Evolutionary conservation across 2,888 invertebrate species (phyloP), one percentile per base, ranked within the genome.

Genomic region (Isotomurus palustris): DNA sequence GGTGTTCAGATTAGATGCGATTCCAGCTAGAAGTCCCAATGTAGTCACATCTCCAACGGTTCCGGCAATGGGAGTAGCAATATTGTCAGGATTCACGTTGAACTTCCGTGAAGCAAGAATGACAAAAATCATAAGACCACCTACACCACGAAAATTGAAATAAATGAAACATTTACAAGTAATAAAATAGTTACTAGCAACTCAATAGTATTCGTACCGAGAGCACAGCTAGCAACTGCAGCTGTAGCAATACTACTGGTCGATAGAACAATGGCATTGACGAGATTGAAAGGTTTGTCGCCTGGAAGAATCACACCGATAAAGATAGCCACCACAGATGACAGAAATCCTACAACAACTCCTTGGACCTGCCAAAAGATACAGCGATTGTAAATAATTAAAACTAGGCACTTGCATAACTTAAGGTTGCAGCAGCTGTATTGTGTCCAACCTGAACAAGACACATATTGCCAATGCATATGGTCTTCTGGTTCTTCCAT

Each of bases 41-140:
- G 87, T 87, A 1, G 84, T 85, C 48, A 88, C 81, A 74, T 89
- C 88, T 14, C 88, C 88, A 48, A 88, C 78, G 73, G 85, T 85
- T n/a, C 87, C 87, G 19, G 88, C 88, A 58, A 88, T 84, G 6
- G 88, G 88, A 2, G 87, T 82, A 81, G 74, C 82, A 2, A 65
- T 53, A 28, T 62, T 65, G 50, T 62, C 65, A 48, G 92, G 92
- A 77, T 93, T 91, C 65, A 92, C 85, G 72, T 86, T 82, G 73
- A 85, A 81, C 72, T 83, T 80, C 50, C 84, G 80, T 2, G 87
- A 85, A 58, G 83, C 75, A 24, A 87, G 78, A 59, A 88, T 84
- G 25, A 88, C 87, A 43, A 80, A 81, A 19, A 85, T 83, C 76
- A 88, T 88, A 58, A 87, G 80, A 45, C 83, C 72, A 56, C 84